Evolutionary conservation across 1,140 invertebrate genomes (phyloP).

Genomic region (Cotesia chilonis): DNA sequence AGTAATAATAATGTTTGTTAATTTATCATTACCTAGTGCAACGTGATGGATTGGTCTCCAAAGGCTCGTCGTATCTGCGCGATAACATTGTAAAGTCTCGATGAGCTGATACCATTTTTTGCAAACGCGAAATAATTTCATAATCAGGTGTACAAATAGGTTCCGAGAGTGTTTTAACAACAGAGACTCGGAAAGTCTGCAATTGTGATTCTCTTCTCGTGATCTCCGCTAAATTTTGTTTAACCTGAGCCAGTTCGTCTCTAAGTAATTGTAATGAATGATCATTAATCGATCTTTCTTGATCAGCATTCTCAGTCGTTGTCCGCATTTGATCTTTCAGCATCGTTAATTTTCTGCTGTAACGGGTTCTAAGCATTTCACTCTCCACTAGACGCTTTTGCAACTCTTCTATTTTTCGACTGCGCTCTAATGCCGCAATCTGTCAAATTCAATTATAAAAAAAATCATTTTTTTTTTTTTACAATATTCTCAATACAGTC

Average conservation of each 20-base stretch:
- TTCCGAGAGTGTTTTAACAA: conserved; percentile 74
- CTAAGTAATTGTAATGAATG: conserved; percentile 74
- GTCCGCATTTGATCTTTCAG: conserved; percentile 76
- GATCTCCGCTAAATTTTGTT: conserved; percentile 75
- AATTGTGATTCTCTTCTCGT: conserved; percentile 76
- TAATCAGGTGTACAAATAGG: conserved; percentile 77
- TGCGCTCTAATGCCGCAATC: conserved; percentile 83
- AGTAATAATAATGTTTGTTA: not conserved
- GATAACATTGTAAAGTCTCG: conserved; percentile 80
- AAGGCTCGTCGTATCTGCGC: conserved; percentile 74
- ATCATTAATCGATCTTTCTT: conserved; percentile 75
- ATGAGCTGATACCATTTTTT: conserved; percentile 80
- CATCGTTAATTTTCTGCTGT: conserved; percentile 75
- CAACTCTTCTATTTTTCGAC: conserved; percentile 83
- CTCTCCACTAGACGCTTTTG: conserved; percentile 79
- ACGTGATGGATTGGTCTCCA: conserved; percentile 57
- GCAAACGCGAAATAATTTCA: conserved; percentile 77
- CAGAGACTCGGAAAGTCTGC: conserved; percentile 74
- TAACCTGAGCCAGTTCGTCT: conserved; percentile 77
- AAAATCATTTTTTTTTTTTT: too few species aligned
- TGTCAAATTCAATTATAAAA: conserved; percentile 54
- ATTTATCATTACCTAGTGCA: conserved; percentile 54
- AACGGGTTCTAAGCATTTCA: conserved; percentile 75
- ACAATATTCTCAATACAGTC: too few species aligned
- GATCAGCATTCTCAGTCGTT: conserved; percentile 73